Percentiles rank a stretch among this genome's conserved stretches.
phyloP scores from a whole-genome alignment of 2,113 vertebrate species.

The Oxyruncus cristatus region DNA sequence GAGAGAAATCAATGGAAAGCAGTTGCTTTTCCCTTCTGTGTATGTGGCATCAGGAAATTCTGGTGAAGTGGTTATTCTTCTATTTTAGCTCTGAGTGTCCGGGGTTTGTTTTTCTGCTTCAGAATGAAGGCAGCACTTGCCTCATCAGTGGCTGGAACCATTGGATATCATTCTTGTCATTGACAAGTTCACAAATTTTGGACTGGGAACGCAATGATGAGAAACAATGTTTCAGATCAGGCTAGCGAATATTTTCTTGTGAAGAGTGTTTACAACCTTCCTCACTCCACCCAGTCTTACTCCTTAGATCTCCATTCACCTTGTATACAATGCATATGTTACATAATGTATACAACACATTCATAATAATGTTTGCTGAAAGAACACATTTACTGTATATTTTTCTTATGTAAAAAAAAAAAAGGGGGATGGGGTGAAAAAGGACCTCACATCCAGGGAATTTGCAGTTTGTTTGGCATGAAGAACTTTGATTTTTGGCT shows the following conservation, averaged over 20 bases:
- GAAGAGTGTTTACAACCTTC: not conserved
- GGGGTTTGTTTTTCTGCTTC: not conserved
- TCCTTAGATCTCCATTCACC: not conserved
- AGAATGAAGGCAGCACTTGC: not conserved
- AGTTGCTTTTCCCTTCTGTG: not conserved
- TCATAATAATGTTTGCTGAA: not conserved
- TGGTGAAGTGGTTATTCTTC: not conserved
- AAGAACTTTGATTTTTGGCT: not conserved
- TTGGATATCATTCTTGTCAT: not conserved
- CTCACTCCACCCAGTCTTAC: not conserved
- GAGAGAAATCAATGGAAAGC: not conserved
- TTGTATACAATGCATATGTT: not conserved
- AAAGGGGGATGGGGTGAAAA: accelerated
- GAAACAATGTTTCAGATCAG: not conserved
- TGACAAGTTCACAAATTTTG: not conserved
- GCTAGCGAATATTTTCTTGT: not conserved
- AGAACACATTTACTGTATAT: not conserved
- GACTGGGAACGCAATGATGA: not conserved
- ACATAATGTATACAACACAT: accelerated
- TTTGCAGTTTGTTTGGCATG: not conserved
- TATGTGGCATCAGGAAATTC: not conserved
- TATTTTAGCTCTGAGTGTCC: not conserved
- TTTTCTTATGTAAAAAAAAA: not conserved
- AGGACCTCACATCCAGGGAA: not conserved
- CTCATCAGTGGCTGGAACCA: not conserved